Evolutionary conservation across 2,113 vertebrate species (phyloP).

Genomic region (Xenotilapia leptura): DNA sequence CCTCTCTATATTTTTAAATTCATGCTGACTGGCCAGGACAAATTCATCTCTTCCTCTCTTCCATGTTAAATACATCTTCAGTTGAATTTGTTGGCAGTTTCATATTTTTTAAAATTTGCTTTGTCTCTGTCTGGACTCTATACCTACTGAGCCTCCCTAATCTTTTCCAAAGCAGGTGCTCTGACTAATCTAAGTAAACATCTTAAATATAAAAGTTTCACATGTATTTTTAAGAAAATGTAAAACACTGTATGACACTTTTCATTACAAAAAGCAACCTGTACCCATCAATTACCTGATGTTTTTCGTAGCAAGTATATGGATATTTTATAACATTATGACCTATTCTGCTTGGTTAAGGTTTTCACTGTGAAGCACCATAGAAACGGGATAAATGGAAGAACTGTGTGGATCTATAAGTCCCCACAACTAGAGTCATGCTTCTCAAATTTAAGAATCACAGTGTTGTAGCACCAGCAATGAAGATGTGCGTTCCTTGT

Average conservation of each 20-base stretch:
- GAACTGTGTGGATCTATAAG: background rate
- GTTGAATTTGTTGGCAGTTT: background rate
- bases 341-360: background rate
- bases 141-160: background rate
- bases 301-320: background rate
- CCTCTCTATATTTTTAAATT: background rate
- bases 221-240: rapidly evolving
- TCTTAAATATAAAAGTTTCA: background rate
- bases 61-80: background rate
- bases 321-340: background rate
- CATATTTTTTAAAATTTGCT: background rate
- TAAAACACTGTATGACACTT: background rate
- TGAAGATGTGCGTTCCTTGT: background rate
- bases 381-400: background rate
- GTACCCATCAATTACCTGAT: background rate
- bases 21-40: background rate
- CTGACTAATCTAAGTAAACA: background rate
- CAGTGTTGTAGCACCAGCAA: conserved; percentile 44
- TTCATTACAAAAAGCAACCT: background rate
- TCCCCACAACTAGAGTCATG: background rate
- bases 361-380: conserved; percentile 35
- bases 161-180: background rate
- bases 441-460: background rate
- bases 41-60: background rate
- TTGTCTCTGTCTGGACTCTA: background rate